These are phyloP conservation scores for Xiphorhynchus erythropygius DNA, from an alignment of 2,797 vertebrate species.

Conservation along the genomic window DNA sequence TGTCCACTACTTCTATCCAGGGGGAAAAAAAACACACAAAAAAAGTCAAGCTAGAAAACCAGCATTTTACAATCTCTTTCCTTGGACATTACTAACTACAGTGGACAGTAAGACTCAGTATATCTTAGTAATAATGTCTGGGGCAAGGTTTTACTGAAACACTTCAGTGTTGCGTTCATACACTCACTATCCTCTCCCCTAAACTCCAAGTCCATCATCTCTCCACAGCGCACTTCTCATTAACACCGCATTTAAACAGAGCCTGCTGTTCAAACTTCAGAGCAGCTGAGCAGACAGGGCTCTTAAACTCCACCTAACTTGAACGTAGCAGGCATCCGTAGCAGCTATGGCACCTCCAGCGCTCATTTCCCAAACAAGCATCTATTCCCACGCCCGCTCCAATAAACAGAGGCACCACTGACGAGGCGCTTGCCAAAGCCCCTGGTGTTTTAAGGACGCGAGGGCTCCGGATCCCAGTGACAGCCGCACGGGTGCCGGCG, in stretches of 20 bases:
- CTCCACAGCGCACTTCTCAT: not conserved
- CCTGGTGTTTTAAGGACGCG: not conserved
- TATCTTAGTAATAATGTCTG: not conserved
- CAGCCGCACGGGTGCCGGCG: not conserved
- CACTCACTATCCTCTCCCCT: not conserved
- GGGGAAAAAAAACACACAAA: not conserved
- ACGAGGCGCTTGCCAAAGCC: not conserved
- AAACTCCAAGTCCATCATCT: not conserved
- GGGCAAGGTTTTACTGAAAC: not conserved
- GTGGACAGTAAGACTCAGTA: rapidly evolving
- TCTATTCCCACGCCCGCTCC: not conserved
- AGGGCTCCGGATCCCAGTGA: not conserved
- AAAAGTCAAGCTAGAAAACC: not conserved
- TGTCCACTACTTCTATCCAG: not conserved
- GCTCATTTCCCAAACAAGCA: not conserved
- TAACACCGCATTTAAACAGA: not conserved
- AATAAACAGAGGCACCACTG: not conserved
- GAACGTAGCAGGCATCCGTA: not conserved
- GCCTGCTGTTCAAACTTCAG: not conserved
- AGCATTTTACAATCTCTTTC: not conserved
- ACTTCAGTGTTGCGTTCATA: not conserved
- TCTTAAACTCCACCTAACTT: not conserved
- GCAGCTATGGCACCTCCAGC: not conserved
- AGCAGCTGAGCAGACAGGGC: not conserved
- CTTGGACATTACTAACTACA: not conserved